These are phyloP conservation scores for Anarrhichthys ocellatus DNA, from an alignment of 2,113 vertebrate species.

Conservation along the genomic window DNA sequence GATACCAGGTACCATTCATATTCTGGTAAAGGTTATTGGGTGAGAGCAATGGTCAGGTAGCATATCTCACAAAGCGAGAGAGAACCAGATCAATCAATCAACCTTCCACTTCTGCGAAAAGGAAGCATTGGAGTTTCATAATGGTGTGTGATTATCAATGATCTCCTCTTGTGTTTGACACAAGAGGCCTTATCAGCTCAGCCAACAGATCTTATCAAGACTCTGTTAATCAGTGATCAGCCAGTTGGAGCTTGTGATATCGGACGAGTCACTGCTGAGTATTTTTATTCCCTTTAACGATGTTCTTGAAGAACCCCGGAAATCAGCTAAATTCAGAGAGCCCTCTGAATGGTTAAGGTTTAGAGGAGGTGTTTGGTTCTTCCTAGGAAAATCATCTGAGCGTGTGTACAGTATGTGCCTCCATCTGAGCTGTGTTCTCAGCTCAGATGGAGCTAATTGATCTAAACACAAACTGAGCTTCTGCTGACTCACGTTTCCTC, in stretches of 20 bases:
- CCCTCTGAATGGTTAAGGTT: background rate
- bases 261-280: conserved; percentile 52
- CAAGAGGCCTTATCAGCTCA: conserved; percentile 77
- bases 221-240: conserved; percentile 78
- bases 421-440: conserved; percentile 9
- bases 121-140: conserved; percentile 74
- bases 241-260: conserved; percentile 51
- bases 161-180: conserved; percentile 79
- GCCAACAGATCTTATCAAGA: conserved; percentile 76
- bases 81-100: conserved; percentile 53
- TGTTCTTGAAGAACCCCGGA: conserved; percentile 11
- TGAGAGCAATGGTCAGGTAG: conserved; percentile 24
- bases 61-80: conserved; percentile 5
- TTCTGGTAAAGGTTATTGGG: conserved; percentile 15
- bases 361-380: conserved; percentile 16
- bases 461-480: background rate
- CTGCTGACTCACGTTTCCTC: background rate
- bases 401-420: conserved; percentile 10
- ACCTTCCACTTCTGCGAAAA: conserved; percentile 68
- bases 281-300: background rate
- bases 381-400: conserved; percentile 21
- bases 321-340: conserved; percentile 17
- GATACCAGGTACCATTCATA: background rate
- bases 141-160: conserved; percentile 77
- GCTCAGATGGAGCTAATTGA: background rate